Evolutionary conservation across 2,888 invertebrate species (phyloP), one percentile per base, ranked within the genome.

Genomic region (Epinotia brunnichana): DNA sequence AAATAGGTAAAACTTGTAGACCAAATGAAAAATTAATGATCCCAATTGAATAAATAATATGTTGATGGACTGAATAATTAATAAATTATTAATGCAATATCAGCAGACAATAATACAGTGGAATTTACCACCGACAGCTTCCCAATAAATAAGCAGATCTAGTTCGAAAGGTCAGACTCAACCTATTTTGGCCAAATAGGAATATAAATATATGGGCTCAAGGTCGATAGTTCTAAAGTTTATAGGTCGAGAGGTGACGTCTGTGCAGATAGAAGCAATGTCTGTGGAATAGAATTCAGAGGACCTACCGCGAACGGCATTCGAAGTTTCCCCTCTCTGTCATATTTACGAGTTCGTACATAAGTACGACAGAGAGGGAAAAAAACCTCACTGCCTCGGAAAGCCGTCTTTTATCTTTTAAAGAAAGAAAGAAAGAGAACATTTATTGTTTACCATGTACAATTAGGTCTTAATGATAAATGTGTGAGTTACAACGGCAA

Each of bases 121-220:
- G 57, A 74, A 66, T 73, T 69, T 61, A 69, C 44, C 15, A 44
- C 60, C 71, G 57, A 57, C 57, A 73, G 70, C 48, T 68, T 66
- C 54, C 51, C 72, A 74, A 74, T 67, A 77, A 73, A 76, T 71
- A 74, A 24, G 66, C 13, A 57, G 71, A 69, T 64, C 75, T 66
- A 74, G 74, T 75, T 74, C 61, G 35, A 77, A 77, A 77, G 76
- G 77, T 77, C 77, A 76, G 68, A 69, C 59, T 60, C 24, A 24
- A 69, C 69, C 35, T 69, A 69, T 66, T 61, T 75, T 70, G 63
- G 72, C 74, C 77, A 71, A 76, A 76, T 77, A 74, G n/a, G 7
- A 4, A 48, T 59, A 60, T 56, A 51, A 68, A 74, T 71, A 64
- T 51, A n/a, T n/a, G 61, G 44, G 15, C 21, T 17, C 60, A 56